Base-by-base conservation (phyloP, 2,888 invertebrate species). In the Nezara viridula region DNA sequence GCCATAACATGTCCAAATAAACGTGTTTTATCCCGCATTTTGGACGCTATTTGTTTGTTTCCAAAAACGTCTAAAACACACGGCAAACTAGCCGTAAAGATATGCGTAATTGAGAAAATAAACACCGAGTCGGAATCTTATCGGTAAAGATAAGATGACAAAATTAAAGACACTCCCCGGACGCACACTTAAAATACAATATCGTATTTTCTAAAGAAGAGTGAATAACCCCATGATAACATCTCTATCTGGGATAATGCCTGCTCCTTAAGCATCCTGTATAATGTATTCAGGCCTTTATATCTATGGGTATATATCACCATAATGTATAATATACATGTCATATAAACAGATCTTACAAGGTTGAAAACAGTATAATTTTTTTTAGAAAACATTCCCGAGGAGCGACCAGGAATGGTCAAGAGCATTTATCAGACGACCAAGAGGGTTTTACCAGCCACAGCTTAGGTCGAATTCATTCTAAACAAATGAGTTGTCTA, bases 321-420 rank as follows among this genome's bases (percentile, higher is more conserved):
- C 21, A 37, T 73, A 73, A 73, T 73, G 32, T 73, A 73, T 73
- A 73, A 73, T 73, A 73, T 7, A 73, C 6, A 37, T 73, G 66
- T 73, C 66, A 73, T 73, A 73, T 73, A 73, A 73, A 73, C 7
- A 73, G 66, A 73, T 73, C 32, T 73, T 73, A 73, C 66, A 73
- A 73, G 66, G 32, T 73, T 73, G 66, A 37, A 73, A 73, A 73
- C 66, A 73, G 66, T 73, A 73, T 73, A 37, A 73, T 37, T 32
- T 73, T 73, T n/a, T n/a, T 73, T 73, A 73, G 32, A 37, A 73
- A 73, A 73, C 66, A 73, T 73, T 73, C 66, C 16, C 24, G 32
- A 32, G 19, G 32, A 73, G 66, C 19, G 32, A 0, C 21, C 66
- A 37, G 32, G 66, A 37, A 37, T 73, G 66, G 66, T 73, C 32